Base-by-base conservation (phyloP, 1,140 invertebrate species). In the Pygmarrhopalites habei region DNA sequence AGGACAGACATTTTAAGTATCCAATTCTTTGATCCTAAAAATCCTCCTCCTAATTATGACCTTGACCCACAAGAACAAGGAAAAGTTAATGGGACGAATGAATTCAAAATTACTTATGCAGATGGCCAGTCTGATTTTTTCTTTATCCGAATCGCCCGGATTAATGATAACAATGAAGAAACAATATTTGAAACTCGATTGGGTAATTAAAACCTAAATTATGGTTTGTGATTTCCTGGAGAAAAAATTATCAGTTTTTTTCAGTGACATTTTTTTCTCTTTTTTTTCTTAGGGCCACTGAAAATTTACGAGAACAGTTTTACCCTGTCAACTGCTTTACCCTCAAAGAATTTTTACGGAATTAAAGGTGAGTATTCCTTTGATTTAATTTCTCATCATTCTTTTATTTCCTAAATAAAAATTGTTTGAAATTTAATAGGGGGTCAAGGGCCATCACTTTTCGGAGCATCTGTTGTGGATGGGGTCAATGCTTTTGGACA, bases 111-210 rank as follows among this genome's bases (percentile, higher is more conserved):
- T n/a, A n/a, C n/a, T n/a, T n/a, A n/a, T n/a, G n/a, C n/a, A n/a
- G n/a, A n/a, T n/a, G n/a, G n/a, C n/a, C n/a, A n/a, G n/a, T n/a
- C n/a, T n/a, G 10, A 56, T 14, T 67, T 67, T 28, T 67, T 39
- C 28, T n/a, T 58, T n/a, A 26, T 29, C 25, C 28, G 58, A 4
- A n/a, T 43, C 17, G n/a, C 49, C 14, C 55, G 2, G 1, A 10
- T 1, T 12, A 2, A 14, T 3, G 47, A 35, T 47, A 25, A 19
- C 1, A 44, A 1, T 12, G n/a, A 26, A n/a, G 58, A 66, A 53
- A 64, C 62, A 0, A 53, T 70, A 44, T 67, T 70, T 51, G 68
- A 70, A 25, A 67, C 68, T 7, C 43, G 65, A 56, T 44, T 67
- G 17, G n/a, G n/a, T n/a, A n/a, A n/a, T n/a, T n/a, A n/a, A n/a